A percentile compares a stretch with the other conserved stretches of the same genome.
Conservation (phyloP, 2,888 invertebrate species). For the Parnassius glacialis region DNA sequence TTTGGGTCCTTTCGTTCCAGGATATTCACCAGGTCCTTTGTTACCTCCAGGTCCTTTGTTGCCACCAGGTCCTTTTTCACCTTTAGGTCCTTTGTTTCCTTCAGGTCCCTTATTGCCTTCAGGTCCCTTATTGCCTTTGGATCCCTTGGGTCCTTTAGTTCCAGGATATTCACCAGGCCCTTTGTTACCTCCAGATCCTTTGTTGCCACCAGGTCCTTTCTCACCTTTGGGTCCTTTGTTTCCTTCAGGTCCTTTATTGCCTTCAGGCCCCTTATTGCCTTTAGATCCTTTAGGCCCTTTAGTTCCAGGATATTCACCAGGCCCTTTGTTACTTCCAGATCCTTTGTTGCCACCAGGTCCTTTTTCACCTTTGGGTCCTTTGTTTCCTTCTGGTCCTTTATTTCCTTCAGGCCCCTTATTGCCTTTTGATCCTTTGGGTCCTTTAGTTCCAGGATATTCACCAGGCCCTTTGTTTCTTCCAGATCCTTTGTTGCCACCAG, state of each 20-base stretch:
- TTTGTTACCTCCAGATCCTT: background rate
- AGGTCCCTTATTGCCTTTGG: constrained; percentile 1
- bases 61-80: background rate
- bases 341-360: background rate
- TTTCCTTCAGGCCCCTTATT: too few species aligned
- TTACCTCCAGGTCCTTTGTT: background rate
- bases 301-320: background rate
- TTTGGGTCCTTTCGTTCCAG: too few species aligned
- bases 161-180: background rate
- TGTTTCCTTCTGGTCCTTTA: too few species aligned
- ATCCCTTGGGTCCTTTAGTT: background rate
- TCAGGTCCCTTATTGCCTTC: too few species aligned
- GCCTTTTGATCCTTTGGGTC: too few species aligned
- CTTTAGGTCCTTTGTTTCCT: background rate
- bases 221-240: too few species aligned
- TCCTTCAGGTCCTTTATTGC: too few species aligned
- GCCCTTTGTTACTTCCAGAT: background rate
- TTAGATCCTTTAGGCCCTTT: background rate
- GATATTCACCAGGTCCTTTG: background rate
- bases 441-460: too few species aligned
- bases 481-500: background rate
- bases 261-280: too few species aligned
- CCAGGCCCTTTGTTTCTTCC: too few species aligned
- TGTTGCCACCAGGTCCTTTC: background rate
- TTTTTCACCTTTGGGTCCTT: too few species aligned